Evolutionary conservation across 2,113 vertebrate genomes (phyloP), one percentile per base, ranked within the genome.

Genomic region (Lepidothrix coronata): DNA sequence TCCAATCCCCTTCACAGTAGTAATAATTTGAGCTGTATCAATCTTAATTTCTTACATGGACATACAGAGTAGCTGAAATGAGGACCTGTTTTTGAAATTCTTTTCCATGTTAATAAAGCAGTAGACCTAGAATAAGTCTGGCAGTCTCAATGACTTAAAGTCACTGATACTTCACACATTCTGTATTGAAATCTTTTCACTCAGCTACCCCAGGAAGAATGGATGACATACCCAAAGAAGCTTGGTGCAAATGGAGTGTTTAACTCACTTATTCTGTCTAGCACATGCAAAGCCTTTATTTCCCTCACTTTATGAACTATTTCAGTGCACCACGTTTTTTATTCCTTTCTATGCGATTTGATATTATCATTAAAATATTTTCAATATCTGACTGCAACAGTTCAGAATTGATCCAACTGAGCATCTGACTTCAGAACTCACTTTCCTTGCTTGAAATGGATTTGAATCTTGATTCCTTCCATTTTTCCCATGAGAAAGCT

Each of bases 401-500:
- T 51, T 91, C 43, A 88, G 55, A 91, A 80, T 25, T 67, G 46
- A 88, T 81, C 18, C 61, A 95, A 46, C 2, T 33, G 15, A 84
- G 25, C 39, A 84, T 49, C 80, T 2, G 3, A 81, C 65, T 81
- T 85, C 48, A 89, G 74, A 67, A 15, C 33, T 71, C 71, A 25
- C 49, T 79, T 72, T 57, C 18, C 35, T 82, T 79, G 21, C 59
- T 71, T 91, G 68, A 84, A 94, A 84, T 41, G 57, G 59, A 92
- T 91, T 91, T 94, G 22, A 91, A 87, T 84, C 84, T 83, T 58
- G 33, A 80, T 59, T 67, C 51, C 9, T 77, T 91, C 48, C 30
- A 77, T 57, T 81, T 92, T 75, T 93, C 78, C 92, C 90, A 82
- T 35, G 57, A 89, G 86, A 89, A 91, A 85, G 61, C 57, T 63